Evolutionary conservation across 2,888 invertebrate genomes (phyloP), one percentile per base, ranked within the genome.

Genomic region (Athalia cordata): DNA sequence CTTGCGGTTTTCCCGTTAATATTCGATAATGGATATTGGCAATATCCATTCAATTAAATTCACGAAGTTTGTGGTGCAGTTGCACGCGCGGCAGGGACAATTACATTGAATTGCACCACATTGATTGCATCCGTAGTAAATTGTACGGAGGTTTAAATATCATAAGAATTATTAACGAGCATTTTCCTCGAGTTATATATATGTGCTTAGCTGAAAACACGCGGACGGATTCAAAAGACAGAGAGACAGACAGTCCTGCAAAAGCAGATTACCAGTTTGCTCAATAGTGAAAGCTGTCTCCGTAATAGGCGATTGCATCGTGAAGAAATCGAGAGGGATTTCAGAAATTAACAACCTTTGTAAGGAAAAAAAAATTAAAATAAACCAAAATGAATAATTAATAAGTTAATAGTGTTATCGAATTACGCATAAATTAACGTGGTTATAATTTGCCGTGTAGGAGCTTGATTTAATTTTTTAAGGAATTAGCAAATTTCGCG

Each of bases 271-370:
- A 75, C n/a, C 75, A 9, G 11, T 15, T 78, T 78, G 78, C 78
- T 72, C 78, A 78, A 78, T 78, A 78, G 78, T 78, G 78, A 72
- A 80, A 78, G 70, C 70, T 75, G 75, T 75, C 64, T 75, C 62
- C 62, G 75, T 75, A 75, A 75, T 75, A 61, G 29, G 59, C 47
- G 50, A 57, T 29, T 45, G 62, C 64, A 49, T 9, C 61, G 29
- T 8, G 52, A 64, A 15, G 29, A 55, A 55, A 55, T 57, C 76
- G 47, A 55, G n/a, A 55, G 55, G 55, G n/a, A 8, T 55, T 11
- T 55, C 55, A 3, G 55, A 55, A n/a, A 55, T 11, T 55, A n/a
- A 11, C 9, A 55, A 3, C 9, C 8, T 55, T 55, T 11, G 8
- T n/a, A 15, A 49, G 47, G 13, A 4, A 13, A 66, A 13, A 66